phyloP scores from a whole-genome alignment of 2,888 invertebrate species.

The Clostera curtula region DNA sequence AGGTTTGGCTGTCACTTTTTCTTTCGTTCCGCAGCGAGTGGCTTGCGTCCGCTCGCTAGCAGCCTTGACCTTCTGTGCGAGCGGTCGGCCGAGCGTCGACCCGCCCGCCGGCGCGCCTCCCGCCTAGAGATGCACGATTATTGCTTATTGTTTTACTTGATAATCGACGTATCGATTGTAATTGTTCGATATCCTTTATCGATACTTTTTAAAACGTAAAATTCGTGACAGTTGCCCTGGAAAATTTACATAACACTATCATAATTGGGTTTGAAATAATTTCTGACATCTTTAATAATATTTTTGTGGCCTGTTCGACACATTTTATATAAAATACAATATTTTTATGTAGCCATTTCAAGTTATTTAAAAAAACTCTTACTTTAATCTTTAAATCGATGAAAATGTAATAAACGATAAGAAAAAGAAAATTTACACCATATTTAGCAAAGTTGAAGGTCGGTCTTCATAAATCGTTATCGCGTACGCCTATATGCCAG shows the following conservation, averaged over 20 bases:
- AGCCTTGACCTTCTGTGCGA: slow-evolving; percentile 71
- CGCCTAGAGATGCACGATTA: slow-evolving; percentile 31
- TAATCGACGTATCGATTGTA: slow-evolving; percentile 17
- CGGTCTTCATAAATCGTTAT: too few species aligned
- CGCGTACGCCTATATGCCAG: too few species aligned
- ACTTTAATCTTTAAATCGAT: background rate
- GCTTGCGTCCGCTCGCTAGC: slow-evolving; percentile 47
- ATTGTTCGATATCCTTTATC: too few species aligned
- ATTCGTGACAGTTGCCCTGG: too few species aligned
- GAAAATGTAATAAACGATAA: background rate
- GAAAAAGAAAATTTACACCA: too few species aligned
- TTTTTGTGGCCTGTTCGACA: too few species aligned
- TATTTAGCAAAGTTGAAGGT: too few species aligned
- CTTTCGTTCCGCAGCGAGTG: slow-evolving; percentile 55
- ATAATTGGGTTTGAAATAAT: too few species aligned
- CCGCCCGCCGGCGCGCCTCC: slow-evolving; percentile 33
- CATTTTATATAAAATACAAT: too few species aligned
- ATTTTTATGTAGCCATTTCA: too few species aligned
- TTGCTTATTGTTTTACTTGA: slow-evolving; percentile 12
- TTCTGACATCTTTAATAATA: too few species aligned
- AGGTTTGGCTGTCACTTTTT: slow-evolving; percentile 73
- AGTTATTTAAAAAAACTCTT: background rate
- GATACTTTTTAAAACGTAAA: slow-evolving; percentile 17
- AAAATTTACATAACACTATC: too few species aligned
- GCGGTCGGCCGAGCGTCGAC: slow-evolving; percentile 66